Base-by-base conservation (phyloP, 2,113 vertebrate species). In the Potamarius usumacintae region DNA sequence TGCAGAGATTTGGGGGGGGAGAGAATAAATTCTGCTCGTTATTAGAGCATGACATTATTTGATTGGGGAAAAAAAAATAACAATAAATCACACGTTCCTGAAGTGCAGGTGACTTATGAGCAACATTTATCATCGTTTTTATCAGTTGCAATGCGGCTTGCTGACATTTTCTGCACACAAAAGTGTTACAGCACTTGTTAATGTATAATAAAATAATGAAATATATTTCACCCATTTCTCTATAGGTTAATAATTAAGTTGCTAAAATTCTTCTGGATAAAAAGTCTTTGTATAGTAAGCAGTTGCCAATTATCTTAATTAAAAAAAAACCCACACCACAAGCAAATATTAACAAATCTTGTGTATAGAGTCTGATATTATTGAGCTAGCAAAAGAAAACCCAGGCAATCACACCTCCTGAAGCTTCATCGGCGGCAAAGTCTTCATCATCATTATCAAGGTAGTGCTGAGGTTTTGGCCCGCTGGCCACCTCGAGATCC, bases 381-480 rank as follows among this genome's bases (percentile, higher is more conserved):
- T 77, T n/a, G 1, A 52, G 20, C 50, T 18, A 18, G 42, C 0
- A 52, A 22, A 4, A 25, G 48, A 79, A 20, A 34, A 67, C 20
- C 86, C 14, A 57, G 20, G 27, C 48, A 34, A 86, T 60, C 94
- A 71, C 90, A 96, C 95, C 94, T 95, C 95, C 95, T 60, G 95
- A 96, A 2, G 91, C 92, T 85, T 94, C 94, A 85, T 96, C 95
- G 2, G 93, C 92, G 11, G 90, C 91, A 53, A 96, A 96, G 92
- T 95, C 95, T 81, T 96, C 95, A 7, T 96, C 95, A 17, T 96
- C 95, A 14, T 96, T 95, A 7, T 93, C 94, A 83, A 95, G 91
- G 67, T 94, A 92, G 76, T 88, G 93, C 34, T 48, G 91, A 12
- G 91, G 89, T 81, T n/a, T 81, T 50, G 90, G 84, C 9, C 86